A percentile compares a stretch with the other conserved stretches of the same genome.
Conservation (phyloP, 2,113 vertebrate genomes). For the Isichthys henryi region DNA sequence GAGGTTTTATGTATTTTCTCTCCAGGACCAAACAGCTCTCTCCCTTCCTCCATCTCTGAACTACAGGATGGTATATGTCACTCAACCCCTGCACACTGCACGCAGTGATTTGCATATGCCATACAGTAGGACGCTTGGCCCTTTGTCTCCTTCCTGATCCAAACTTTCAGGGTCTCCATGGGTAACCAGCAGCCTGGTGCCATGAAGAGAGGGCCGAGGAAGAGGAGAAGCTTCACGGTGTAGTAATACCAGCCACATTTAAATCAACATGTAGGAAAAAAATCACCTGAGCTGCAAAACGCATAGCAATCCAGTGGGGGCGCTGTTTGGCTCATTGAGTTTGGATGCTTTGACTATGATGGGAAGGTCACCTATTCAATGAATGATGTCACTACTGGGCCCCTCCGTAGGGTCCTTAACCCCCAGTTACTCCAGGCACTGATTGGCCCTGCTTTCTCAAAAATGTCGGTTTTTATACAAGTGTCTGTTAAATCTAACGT, state of each 20-base stretch:
- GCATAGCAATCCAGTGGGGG: neutral
- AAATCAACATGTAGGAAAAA: neutral
- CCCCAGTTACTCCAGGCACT: neutral
- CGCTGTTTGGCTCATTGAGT: neutral
- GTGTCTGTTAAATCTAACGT: neutral
- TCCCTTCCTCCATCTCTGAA: neutral
- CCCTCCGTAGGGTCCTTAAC: neutral
- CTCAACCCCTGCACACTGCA: neutral
- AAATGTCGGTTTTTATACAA: neutral
- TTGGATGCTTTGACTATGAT: neutral
- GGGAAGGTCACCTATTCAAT: neutral
- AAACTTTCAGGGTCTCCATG: neutral
- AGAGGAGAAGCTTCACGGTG: neutral
- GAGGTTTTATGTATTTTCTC: neutral
- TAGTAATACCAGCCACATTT: neutral
- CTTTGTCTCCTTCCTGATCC: neutral
- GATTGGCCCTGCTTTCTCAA: neutral
- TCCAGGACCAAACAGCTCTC: neutral
- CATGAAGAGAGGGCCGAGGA: neutral
- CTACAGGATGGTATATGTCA: neutral
- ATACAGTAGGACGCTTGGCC: neutral
- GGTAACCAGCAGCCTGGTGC: neutral
- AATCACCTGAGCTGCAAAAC: neutral
- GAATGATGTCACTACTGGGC: neutral
- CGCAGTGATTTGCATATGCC: neutral